Percentiles rank a stretch among this genome's conserved stretches.
These are phyloP conservation scores for Thunnus maccoyii DNA, from an alignment of 2,113 vertebrate species.

Conservation along the genomic window DNA sequence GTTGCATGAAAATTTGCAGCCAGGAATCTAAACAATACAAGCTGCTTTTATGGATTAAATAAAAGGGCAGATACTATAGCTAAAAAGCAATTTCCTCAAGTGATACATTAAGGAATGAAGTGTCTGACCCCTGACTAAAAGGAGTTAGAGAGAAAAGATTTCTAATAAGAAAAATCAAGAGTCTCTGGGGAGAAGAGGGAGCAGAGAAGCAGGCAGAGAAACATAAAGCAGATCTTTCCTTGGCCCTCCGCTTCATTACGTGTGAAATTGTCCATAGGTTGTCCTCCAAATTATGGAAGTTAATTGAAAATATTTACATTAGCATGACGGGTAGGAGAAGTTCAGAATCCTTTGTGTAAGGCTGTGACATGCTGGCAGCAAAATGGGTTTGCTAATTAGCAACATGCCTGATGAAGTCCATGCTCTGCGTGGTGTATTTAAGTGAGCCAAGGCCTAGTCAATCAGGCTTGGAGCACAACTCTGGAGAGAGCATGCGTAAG, in stretches of 20 bases:
- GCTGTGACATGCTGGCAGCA: constrained; percentile 60
- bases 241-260: constrained; percentile 63
- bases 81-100: constrained; percentile 24
- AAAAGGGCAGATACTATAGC: not conserved
- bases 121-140: not conserved
- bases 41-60: not conserved
- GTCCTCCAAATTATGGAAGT: constrained; percentile 75
- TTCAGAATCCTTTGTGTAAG: constrained; percentile 51
- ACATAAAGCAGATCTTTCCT: constrained; percentile 69
- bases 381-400: constrained; percentile 71
- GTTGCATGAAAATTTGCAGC: not conserved
- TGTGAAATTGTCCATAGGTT: constrained; percentile 78
- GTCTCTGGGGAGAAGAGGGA: constrained; percentile 38
- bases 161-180: constrained; percentile 50
- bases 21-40: constrained; percentile 6
- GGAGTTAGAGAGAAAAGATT: constrained; percentile 17
- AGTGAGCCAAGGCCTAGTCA: constrained; percentile 60
- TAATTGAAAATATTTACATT: constrained; percentile 84
- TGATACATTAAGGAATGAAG: not conserved
- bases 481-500: constrained; percentile 25
- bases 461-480: constrained; percentile 37
- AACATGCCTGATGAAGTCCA: constrained; percentile 77
- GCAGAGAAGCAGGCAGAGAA: constrained; percentile 38
- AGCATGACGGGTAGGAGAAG: constrained; percentile 68
- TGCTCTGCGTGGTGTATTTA: constrained; percentile 53